Conservation (phyloP, 2,113 vertebrate genomes). For the Sylvia atricapilla region DNA sequence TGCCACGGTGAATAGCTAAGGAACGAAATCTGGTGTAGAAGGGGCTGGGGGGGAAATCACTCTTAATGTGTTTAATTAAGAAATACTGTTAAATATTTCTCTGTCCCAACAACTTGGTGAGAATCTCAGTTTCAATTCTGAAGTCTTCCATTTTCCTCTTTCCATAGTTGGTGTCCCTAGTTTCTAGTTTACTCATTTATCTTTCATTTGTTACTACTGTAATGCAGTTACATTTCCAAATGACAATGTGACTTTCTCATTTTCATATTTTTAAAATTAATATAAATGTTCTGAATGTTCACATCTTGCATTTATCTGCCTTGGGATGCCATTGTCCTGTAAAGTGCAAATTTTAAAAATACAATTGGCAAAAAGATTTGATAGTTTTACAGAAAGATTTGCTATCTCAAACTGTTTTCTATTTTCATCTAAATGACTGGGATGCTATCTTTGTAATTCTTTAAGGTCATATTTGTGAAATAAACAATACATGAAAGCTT, state of each 20-base stretch:
- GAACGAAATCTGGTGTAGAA: not conserved
- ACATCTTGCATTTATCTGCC: constrained; percentile 61
- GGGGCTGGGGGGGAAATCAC: not conserved
- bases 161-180: constrained; percentile 53
- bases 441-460: constrained; percentile 73
- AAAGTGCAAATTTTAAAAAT: constrained; percentile 67
- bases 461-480: constrained; percentile 72
- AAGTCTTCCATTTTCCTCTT: constrained; percentile 79
- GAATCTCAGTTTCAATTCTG: constrained; percentile 67
- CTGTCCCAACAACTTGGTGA: constrained; percentile 58
- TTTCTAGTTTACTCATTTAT: constrained; percentile 45
- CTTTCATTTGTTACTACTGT: constrained; percentile 50
- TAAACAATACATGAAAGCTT: constrained; percentile 70
- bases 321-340: constrained; percentile 64
- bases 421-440: constrained; percentile 73
- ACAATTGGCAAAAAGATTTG: constrained; percentile 72
- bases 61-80: constrained; percentile 44
- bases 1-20: constrained; percentile 59
- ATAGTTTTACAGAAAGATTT: constrained; percentile 78
- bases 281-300: constrained; percentile 45
- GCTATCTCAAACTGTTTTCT: constrained; percentile 73
- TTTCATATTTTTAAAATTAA: constrained; percentile 52
- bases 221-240: constrained; percentile 61
- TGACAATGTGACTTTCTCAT: constrained; percentile 42
- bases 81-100: constrained; percentile 56